These are phyloP conservation scores for Pogonomyrmex californicus DNA, from an alignment of 1,140 invertebrate genomes.

Conservation along the genomic window DNA sequence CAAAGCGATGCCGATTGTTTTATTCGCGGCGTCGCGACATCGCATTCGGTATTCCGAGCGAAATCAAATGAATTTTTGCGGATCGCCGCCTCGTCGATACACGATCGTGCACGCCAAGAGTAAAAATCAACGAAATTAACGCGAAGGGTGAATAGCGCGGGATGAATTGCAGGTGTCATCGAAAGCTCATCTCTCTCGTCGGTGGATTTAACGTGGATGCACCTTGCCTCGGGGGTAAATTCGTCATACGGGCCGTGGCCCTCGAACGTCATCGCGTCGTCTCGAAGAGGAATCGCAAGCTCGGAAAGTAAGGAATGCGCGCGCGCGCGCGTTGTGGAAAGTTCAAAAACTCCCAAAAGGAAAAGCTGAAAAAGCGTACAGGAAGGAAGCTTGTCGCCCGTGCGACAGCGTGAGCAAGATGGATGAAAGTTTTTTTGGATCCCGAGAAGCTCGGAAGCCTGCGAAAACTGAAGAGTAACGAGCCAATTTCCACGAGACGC, in stretches of 20 bases:
- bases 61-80: neutral
- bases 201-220: neutral
- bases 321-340: constrained; percentile 28
- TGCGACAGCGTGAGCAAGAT: constrained; percentile 66
- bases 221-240: neutral
- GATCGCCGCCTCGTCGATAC: neutral
- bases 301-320: constrained; percentile 27
- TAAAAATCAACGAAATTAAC: neutral
- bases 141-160: neutral
- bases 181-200: neutral
- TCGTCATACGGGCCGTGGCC: constrained; percentile 8
- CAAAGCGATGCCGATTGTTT: constrained; percentile 44
- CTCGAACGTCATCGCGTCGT: neutral
- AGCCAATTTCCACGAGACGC: constrained; percentile 70
- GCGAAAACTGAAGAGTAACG: constrained; percentile 73
- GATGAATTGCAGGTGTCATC: too few species aligned
- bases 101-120: neutral
- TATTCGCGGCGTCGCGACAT: constrained; percentile 5
- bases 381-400: constrained; percentile 59
- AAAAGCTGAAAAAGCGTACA: constrained; percentile 36
- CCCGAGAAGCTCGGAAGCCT: constrained; percentile 26
- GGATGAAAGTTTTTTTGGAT: constrained; percentile 71
- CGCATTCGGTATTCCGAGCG: neutral
- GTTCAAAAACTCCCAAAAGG: constrained; percentile 37
- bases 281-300: constrained; percentile 29